phyloP scores from a whole-genome alignment of 2,113 vertebrate species.

The Antechinus stuartii region DNA sequence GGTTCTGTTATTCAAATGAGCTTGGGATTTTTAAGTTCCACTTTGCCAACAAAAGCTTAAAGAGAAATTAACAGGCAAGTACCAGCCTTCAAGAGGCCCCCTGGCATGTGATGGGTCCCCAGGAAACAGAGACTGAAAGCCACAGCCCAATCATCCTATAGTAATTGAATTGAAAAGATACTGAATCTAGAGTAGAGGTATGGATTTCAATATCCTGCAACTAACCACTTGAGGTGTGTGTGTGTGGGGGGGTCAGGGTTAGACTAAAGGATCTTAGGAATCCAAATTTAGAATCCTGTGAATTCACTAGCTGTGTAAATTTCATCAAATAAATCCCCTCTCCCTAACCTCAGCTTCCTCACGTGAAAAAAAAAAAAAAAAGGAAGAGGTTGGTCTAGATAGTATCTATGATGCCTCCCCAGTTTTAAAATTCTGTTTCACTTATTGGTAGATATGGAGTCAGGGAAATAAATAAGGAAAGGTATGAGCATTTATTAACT shows the following conservation, averaged over 20 bases:
- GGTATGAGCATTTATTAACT: background rate
- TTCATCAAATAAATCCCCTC: background rate
- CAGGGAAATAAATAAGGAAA: background rate
- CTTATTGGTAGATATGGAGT: background rate
- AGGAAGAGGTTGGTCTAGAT: background rate
- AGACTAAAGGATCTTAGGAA: background rate
- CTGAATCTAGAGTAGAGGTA: background rate
- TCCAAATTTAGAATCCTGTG: background rate
- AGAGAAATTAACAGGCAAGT: slow-evolving; percentile 77
- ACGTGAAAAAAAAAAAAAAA: background rate
- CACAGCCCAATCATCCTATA: background rate
- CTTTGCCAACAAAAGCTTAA: slow-evolving; percentile 82
- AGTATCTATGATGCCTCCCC: background rate
- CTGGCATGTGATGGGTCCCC: slow-evolving; percentile 19
- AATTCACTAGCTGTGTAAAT: background rate
- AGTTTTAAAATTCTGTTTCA: background rate
- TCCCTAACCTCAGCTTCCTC: background rate
- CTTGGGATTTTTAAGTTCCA: slow-evolving; percentile 77
- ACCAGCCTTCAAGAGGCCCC: slow-evolving; percentile 54
- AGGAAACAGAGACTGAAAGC: slow-evolving; percentile 27
- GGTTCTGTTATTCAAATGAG: slow-evolving; percentile 82
- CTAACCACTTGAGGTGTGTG: background rate
- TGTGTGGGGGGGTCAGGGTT: background rate
- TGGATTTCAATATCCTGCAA: background rate
- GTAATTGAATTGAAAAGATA: background rate